Evolutionary conservation across 2,797 vertebrate genomes (phyloP).

Genomic region (Pitangus sulphuratus): DNA sequence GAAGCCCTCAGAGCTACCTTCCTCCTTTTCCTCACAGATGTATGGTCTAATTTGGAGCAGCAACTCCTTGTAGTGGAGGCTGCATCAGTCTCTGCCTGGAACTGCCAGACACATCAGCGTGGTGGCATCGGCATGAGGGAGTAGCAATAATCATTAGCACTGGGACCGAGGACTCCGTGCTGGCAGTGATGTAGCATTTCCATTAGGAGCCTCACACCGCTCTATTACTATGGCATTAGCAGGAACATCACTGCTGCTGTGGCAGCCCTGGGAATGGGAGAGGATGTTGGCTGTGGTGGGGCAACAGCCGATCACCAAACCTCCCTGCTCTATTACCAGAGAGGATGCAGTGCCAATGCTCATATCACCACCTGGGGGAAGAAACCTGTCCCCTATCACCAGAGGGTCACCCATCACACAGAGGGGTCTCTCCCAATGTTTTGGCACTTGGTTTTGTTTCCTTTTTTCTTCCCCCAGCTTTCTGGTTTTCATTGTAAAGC

Average conservation of each 20-base stretch:
- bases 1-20: background rate
- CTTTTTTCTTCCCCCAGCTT: background rate
- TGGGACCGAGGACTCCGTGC: background rate
- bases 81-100: conserved; percentile 23
- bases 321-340: background rate
- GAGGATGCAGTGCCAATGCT: background rate
- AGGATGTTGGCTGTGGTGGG: background rate
- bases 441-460: background rate
- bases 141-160: conserved; percentile 19
- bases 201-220: background rate
- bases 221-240: background rate
- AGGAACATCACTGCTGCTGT: fast-evolving
- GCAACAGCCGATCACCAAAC: background rate
- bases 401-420: background rate
- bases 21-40: background rate
- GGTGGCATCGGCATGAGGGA: background rate
- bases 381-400: background rate
- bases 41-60: background rate
- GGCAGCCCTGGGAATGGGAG: background rate
- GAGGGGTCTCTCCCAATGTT: background rate
- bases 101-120: background rate
- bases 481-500: conserved; percentile 32
- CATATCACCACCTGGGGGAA: fast-evolving
- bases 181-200: conserved; percentile 49
- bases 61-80: background rate